Evolutionary conservation across 2,797 vertebrate genomes (phyloP).

Genomic region (Emys orbicularis): DNA sequence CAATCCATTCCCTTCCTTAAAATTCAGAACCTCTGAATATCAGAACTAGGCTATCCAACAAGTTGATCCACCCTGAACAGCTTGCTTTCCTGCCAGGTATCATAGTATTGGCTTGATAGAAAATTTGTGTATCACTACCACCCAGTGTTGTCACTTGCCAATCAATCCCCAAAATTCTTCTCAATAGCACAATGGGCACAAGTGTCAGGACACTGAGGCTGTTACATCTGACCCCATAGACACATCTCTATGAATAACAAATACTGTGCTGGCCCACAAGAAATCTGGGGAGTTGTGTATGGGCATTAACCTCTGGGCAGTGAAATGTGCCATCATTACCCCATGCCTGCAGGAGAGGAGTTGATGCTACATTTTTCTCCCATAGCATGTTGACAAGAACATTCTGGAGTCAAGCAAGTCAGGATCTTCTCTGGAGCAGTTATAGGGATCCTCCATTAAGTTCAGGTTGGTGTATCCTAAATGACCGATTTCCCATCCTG

Average conservation of each 20-base stretch:
- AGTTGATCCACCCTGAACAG: not conserved
- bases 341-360: not conserved
- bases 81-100: not conserved
- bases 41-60: not conserved
- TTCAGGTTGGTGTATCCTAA: not conserved
- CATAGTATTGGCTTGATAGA: not conserved
- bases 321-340: rapidly evolving
- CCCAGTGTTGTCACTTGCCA: not conserved
- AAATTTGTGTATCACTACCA: not conserved
- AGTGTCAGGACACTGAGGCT: not conserved
- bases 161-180: not conserved
- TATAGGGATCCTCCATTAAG: rapidly evolving
- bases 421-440: not conserved
- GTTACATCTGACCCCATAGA: rapidly evolving
- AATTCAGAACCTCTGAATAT: not conserved
- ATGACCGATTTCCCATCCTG: not conserved
- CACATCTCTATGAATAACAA: not conserved
- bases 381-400: not conserved
- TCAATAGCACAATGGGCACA: not conserved
- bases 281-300: not conserved
- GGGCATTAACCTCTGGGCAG: not conserved
- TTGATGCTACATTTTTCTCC: not conserved
- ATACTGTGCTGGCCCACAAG: not conserved
- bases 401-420: not conserved
- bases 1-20: not conserved